phyloP scores from a whole-genome alignment of 2,888 invertebrate genomes.

The Parnassius apollo region DNA sequence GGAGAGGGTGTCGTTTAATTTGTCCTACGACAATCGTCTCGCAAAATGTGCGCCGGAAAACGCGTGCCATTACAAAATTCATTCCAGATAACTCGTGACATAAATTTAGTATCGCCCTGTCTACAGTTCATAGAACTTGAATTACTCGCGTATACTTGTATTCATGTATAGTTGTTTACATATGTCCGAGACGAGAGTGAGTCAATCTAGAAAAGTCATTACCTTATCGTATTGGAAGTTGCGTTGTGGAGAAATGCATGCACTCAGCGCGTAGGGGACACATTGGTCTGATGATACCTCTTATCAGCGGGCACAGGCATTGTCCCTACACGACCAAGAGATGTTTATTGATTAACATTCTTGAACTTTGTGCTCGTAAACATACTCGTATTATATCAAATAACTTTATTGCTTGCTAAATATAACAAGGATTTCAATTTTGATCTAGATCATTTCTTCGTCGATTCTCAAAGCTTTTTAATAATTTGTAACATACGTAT shows the following conservation, averaged over 20 bases:
- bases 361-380: constrained; percentile 59
- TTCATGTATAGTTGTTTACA: constrained; percentile 52
- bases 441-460: neutral
- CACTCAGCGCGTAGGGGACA: constrained; percentile 47
- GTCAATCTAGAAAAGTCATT: constrained; percentile 70
- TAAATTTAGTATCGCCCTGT: constrained; percentile 64
- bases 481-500: neutral
- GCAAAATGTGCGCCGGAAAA: constrained; percentile 51
- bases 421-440: constrained; percentile 27
- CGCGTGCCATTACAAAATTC: constrained; percentile 68
- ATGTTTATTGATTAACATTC: constrained; percentile 62
- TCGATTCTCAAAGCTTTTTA: neutral
- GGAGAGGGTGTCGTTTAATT: constrained; percentile 2
- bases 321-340: constrained; percentile 51
- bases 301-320: constrained; percentile 53
- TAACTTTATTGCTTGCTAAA: constrained; percentile 39
- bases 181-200: constrained; percentile 54
- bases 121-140: constrained; percentile 73
- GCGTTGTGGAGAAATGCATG: constrained; percentile 60
- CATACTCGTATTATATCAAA: constrained; percentile 33
- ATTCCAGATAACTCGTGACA: constrained; percentile 69
- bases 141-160: constrained; percentile 47
- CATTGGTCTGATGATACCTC: constrained; percentile 42
- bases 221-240: constrained; percentile 60
- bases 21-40: constrained; percentile 21